phyloP scores from a whole-genome alignment of 2,113 vertebrate species.

The Amia ocellicauda region DNA sequence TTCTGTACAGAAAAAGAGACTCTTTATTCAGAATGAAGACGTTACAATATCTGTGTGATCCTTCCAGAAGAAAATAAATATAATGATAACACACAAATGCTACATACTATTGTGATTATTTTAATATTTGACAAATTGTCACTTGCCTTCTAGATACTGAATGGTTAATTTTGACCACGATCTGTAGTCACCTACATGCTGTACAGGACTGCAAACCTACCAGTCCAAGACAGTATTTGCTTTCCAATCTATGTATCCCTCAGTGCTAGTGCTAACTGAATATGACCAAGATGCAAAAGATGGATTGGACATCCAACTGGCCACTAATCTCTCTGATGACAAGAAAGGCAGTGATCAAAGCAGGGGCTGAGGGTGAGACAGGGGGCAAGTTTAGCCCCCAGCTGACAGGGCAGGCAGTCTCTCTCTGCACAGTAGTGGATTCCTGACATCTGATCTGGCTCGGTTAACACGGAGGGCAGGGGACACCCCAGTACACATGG shows the following conservation, averaged over 20 bases:
- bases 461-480: constrained; percentile 2
- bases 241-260: neutral
- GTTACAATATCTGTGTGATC: neutral
- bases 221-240: neutral
- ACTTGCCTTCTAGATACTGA: no score
- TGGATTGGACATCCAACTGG: neutral
- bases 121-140: no score
- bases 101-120: no score
- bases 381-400: constrained; percentile 30
- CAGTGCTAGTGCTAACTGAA: no score
- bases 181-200: no score
- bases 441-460: constrained; percentile 14
- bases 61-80: no score
- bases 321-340: constrained; percentile 16
- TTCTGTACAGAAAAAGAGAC: no score
- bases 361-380: constrained; percentile 16
- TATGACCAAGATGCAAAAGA: neutral
- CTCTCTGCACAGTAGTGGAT: neutral
- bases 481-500: constrained; percentile 11
- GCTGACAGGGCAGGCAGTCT: constrained; percentile 1
- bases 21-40: no score
- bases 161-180: no score
- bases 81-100: no score
- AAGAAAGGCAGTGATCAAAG: constrained; percentile 29
- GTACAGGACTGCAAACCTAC: neutral